Conservation (phyloP, 2,797 vertebrate species). For the Danio jaintianensis region DNA sequence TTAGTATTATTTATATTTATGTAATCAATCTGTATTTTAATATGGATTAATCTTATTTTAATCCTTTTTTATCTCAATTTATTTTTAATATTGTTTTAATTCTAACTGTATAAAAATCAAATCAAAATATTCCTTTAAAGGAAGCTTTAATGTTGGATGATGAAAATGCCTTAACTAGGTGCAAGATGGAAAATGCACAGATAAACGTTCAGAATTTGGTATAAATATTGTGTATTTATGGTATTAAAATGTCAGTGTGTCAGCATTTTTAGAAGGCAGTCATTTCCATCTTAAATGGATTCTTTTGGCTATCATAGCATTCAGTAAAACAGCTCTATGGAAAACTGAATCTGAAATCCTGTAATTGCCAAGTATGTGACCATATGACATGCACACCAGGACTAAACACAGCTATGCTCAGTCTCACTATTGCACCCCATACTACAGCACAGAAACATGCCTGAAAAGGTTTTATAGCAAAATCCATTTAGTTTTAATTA, state of each 20-base stretch:
- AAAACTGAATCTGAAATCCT: slow-evolving; percentile 22
- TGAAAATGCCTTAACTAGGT: slow-evolving; percentile 1
- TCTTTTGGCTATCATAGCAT: slow-evolving; percentile 35
- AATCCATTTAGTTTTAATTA: slow-evolving; percentile 53
- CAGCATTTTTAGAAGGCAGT: slow-evolving; percentile 31
- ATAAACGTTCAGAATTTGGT: not conserved
- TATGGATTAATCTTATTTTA: too few species aligned
- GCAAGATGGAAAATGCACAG: not conserved
- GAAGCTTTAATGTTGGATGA: not conserved
- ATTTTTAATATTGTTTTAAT: too few species aligned
- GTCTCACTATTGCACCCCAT: slow-evolving; percentile 42
- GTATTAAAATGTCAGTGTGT: not conserved
- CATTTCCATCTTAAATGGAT: slow-evolving; percentile 40
- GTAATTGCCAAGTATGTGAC: slow-evolving; percentile 10
- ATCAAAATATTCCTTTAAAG: not conserved
- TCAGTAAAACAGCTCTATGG: slow-evolving; percentile 25
- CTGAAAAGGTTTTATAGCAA: slow-evolving; percentile 48
- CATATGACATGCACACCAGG: slow-evolving; percentile 7
- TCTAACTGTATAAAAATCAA: not conserved
- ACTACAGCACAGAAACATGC: slow-evolving; percentile 42
- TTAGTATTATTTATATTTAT: too few species aligned
- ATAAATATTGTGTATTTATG: not conserved
- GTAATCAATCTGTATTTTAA: too few species aligned
- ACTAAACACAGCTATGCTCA: slow-evolving; percentile 16
- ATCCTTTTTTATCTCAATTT: too few species aligned